Evolutionary conservation across 2,888 invertebrate species (phyloP), one percentile per base, ranked within the genome.

Genomic region (Ecdyonurus torrentis): DNA sequence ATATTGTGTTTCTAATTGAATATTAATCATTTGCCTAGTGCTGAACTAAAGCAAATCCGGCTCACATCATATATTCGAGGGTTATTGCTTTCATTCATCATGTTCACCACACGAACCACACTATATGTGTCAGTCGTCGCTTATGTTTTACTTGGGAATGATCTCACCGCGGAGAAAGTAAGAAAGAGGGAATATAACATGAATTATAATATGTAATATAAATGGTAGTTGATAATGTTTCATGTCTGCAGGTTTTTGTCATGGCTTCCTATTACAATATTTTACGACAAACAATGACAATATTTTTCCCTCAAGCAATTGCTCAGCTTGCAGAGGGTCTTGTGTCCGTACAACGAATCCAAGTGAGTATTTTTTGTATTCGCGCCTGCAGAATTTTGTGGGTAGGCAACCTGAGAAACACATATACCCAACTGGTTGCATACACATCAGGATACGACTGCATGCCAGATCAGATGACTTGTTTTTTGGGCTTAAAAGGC

Each of bases 231-330:
- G 19, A 18, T 19, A 7, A 15, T 18, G 10, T 10, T 60, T 63
- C 20, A 63, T 58, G 65, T 60, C 63, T 67, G 23, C 64, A 83
- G 81, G 68, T 91, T 19, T 94, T 93, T 75, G 89, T 93, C 64
- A 82, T 93, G 60, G 86, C 91, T n/a, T 87, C 92, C 5, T 88
- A 93, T 73, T 94, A 91, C 76, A 91, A 90, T 70, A 87, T 91
- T 63, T 77, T 95, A 64, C 80, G 91, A 50, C 85, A 88, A 69
- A 86, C 89, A 18, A 87, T 95, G 84, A 91, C 90, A 0, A 85
- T 92, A 18, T 89, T 89, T 75, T 89, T 95, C 69, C 94, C 96
- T 0, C 86, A 87, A 69, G 87, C 88, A 59, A 84, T 93, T 67
- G 84, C 87, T 1, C 86, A 87, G 76, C 80, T 87, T 50, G 87